Conservation (phyloP, 2,113 vertebrate genomes). For the Apus apus region DNA sequence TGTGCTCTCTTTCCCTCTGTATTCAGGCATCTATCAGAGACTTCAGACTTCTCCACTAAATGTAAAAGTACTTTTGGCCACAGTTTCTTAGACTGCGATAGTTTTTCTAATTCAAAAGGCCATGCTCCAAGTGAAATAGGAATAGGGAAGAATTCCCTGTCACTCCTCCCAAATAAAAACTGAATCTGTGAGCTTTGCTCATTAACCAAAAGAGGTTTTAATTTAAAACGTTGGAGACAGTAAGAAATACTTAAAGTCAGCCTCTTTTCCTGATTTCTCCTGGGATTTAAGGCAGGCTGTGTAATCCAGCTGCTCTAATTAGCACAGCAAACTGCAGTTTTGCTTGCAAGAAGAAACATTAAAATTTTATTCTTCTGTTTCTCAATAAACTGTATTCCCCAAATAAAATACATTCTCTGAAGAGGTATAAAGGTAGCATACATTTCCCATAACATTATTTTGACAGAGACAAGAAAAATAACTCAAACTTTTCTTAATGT, state of each 20-base stretch:
- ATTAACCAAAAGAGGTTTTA: conserved; percentile 37
- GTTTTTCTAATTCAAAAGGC: not conserved
- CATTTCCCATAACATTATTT: not conserved
- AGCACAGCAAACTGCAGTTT: conserved; percentile 55
- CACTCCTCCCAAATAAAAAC: not conserved
- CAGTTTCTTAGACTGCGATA: not conserved
- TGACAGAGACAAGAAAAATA: not conserved
- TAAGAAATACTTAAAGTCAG: conserved; percentile 34
- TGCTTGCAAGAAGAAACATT: conserved; percentile 40
- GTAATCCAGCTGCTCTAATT: conserved; percentile 66
- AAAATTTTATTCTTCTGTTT: conserved; percentile 22
- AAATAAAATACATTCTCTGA: not conserved
- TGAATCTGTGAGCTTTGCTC: not conserved
- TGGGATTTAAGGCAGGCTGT: conserved; percentile 35
- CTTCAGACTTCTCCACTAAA: not conserved
- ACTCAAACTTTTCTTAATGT: not conserved
- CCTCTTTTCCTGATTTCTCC: conserved; percentile 56
- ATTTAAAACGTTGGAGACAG: conserved; percentile 33
- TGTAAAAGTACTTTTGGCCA: not conserved
- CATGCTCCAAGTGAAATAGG: not conserved
- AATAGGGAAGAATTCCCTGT: not conserved
- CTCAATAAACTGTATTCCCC: not conserved
- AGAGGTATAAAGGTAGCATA: not conserved
- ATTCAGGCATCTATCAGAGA: not conserved
- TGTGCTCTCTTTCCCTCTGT: not conserved